Evolutionary conservation across 2,888 invertebrate species (phyloP), one percentile per base, ranked within the genome.

Genomic region (Serrognathus titanus): DNA sequence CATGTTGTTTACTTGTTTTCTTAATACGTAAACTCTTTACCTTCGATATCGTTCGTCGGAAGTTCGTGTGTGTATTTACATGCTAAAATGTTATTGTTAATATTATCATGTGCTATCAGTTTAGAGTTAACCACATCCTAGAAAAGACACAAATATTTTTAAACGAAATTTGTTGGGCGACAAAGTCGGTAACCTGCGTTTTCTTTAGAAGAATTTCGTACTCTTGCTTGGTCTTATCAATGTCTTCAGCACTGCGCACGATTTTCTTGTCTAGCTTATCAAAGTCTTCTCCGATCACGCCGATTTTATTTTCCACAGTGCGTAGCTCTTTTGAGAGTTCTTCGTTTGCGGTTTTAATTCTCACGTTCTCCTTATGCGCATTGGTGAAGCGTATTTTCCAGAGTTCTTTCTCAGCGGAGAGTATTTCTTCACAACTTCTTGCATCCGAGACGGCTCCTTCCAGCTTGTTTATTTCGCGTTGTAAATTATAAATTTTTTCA

Each of bases 111-210:
- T 7, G 48, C 16, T 31, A 48, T 9, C 48, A 39, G 12, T 35
- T 38, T 58, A 3, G 58, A 50, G 35, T 51, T 47, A 9, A 54
- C 58, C 54, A 58, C 58, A 50, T 58, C 58, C 58, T 58, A 38
- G 35, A 51, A 45, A 49, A 38, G 54, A 37, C 39, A 52, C 35
- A 46, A 55, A 20, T 47, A 35, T 13, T 41, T 53, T n/a, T 9
- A 48, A 49, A 43, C 12, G 24, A 31, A 41, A 51, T 37, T n/a
- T 31, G 7, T 7, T 3, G 24, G 24, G 24, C 31, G 20, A 41
- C 24, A 43, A 9, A 50, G n/a, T 50, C 20, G n/a, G 2, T 9
- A 53, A 58, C 58, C 58, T 58, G 46, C 12, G 53, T 54, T 37
- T 35, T 47, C 12, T 54, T 51, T 7, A 58, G 38, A 35, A 58